Base-by-base conservation (phyloP, 92 coral and sea anemone species). In the Porites evermanni region DNA sequence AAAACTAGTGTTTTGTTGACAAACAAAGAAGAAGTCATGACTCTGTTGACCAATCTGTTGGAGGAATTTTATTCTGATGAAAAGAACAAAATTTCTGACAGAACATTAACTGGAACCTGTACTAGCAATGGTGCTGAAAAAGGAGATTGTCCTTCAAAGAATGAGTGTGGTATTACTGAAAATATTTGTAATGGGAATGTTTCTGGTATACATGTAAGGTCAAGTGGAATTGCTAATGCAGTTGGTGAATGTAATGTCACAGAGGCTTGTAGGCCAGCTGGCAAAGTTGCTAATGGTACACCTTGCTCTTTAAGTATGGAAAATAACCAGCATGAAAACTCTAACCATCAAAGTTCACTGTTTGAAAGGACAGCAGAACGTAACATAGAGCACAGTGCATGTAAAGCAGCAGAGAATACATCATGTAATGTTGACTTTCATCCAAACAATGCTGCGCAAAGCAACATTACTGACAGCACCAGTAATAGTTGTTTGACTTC, bases 1-100 rank as follows among this genome's bases (percentile, higher is more conserved):
- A 95, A 97, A 90, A 87, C 96, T 51, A 92, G 89, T 60, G 99
- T 97, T 54, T 75, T 97, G 78, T 81, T 97, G 68, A 93, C 90
- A 82, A 95, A 93, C 72, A 93, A 92, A 61, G 99, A 96, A 21
- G 89, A 84, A 87, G 83, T 96, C 17, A 64, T 95, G 74, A 91
- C 86, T 65, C 77, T 86, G 1, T 51, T 96, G 11, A 92, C 86
- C 32, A 73, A 84, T 20, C 67, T 91, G 58, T 75, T 94, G 3
- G 95, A 93, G 47, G 68, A 79, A 58, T 90, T 93, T 73, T 94
- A 94, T 75, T 74, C 79, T 44, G 79, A 68, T 5, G 88, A 53
- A 18, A 91, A 61, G 18, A 89, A 73, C 24, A 84, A 19, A 59
- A 47, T 78, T 16, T 18, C 73, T 2, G 83, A 53, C 38, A 75